Evolutionary conservation across 2,888 invertebrate species (phyloP), one percentile per base, ranked within the genome.

Genomic region (Lepidochrysops patricia): DNA sequence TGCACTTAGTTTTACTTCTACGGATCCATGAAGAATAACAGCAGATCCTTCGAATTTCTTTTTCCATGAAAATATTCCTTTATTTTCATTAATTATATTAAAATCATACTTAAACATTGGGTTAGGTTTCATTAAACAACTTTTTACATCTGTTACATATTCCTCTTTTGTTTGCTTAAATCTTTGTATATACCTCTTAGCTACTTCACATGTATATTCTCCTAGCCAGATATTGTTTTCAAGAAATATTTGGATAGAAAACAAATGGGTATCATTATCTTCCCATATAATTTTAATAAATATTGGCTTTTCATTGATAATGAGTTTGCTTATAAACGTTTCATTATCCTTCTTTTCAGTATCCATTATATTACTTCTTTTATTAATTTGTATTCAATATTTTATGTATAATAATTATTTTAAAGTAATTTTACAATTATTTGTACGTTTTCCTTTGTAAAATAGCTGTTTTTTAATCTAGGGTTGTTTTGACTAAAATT

Each of bases 261-360:
- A 85, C 27, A 86, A 62, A 49, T 73, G 68, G 6, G 62, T 62
- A 29, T 70, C 68, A 63, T 70, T 74, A 9, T 69, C 66, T 63
- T 72, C 72, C 84, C 86, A 86, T 26, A 63, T 2, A 9, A 81
- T 34, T 72, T 79, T 78, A 4, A 72, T 61, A 60, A 80, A 84
- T 1, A 77, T 26, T 1, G 37, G 60, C 61, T 69, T 70, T 2
- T 64, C 68, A 4, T 73, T 68, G 4, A 77, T 64, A 19, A 65
- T 49, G 4, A 76, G 67, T 76, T 80, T 84, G 2, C 72, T 62
- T 49, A 83, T 7, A 57, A 60, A 50, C 7, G 29, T 61, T 37
- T 60, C 52, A 13, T 25, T 3, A 19, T 57, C 37, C 15, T 57
- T 32, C 15, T 13, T 56, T 7, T 29, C 9, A 15, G 5, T 50